Evolutionary conservation across 2,888 invertebrate species (phyloP), one percentile per base, ranked within the genome.

Genomic region (Lasioglossum zephyrum): DNA sequence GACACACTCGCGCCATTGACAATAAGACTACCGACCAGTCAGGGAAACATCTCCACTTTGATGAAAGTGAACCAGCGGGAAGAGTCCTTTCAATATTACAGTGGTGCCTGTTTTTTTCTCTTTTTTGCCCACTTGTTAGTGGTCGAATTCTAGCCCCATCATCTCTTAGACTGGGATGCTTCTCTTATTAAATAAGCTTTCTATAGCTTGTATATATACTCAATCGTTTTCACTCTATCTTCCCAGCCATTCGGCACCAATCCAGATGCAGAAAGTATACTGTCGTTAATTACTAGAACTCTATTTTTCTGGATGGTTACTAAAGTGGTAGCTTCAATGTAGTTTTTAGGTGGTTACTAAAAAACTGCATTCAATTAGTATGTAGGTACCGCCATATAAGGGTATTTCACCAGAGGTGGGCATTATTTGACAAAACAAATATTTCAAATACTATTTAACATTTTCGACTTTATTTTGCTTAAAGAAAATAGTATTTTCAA

Each of bases 71-170:
- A 63, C 63, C 31, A 63, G 31, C 16, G 31, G 31, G 26, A 31
- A 63, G 63, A 26, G 60, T 60, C 60, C 60, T 60, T 60, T 60
- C 60, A 60, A 31, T 63, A 16, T 63, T 16, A 63, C 31, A 63
- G 63, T 31, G 63, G 63, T 31, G 31, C 63, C 31, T 16, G 6
- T 6, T 47, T 47, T 47, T 6, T 47, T 47, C 16, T 47, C 36
- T 36, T 44, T 47, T 18, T 47, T 47, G 49, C 22, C 53, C 22
- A 53, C 31, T 16, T 16, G 63, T 63, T 63, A 13, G 63, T 16
- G 63, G 63, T 63, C 63, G 63, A 63, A 63, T 31, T 31, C 63
- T 63, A 31, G 26, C 16, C 31, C 63, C 26, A 31, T 31, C 31
- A 5, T 63, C 63, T 26, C 5, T 63, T 16, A 31, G 4, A 13